phyloP scores from a whole-genome alignment of 2,113 vertebrate genomes.

The Pholis gunnellus region DNA sequence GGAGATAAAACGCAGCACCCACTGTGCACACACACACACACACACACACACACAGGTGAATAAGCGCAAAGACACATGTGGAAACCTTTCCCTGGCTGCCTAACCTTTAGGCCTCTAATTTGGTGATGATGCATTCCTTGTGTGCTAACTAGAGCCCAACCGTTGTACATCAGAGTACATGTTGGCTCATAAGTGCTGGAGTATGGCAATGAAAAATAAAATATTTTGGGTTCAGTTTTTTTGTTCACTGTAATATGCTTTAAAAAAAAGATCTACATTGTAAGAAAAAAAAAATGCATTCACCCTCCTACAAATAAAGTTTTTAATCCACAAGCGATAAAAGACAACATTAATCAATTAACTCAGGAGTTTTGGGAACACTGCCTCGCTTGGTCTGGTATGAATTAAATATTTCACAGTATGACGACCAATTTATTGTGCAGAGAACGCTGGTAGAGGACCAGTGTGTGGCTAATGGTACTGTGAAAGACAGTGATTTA shows the following conservation, averaged over 20 bases:
- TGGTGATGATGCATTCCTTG: background rate
- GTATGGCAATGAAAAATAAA: background rate
- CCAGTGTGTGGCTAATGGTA: too few relatives aligned
- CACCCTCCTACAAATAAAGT: background rate
- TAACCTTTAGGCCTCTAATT: conserved; percentile 14
- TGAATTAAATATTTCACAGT: too few relatives aligned
- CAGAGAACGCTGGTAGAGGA: too few relatives aligned
- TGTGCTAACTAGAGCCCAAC: background rate
- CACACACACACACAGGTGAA: background rate
- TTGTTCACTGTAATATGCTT: background rate
- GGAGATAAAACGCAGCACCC: conserved; percentile 3
- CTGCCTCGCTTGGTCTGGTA: too few relatives aligned
- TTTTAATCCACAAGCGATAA: background rate
- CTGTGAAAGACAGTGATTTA: background rate
- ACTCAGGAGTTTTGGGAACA: background rate
- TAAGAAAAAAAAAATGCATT: background rate
- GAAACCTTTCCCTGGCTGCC: conserved; percentile 1
- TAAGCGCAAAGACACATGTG: background rate
- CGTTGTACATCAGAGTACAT: background rate
- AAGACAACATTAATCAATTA: background rate
- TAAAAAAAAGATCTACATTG: background rate
- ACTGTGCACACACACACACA: background rate
- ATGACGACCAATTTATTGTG: too few relatives aligned
- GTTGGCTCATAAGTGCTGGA: background rate
- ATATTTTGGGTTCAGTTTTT: too few relatives aligned